Percentiles rank a stretch among this genome's conserved stretches.
phyloP scores from a whole-genome alignment of 2,113 vertebrate genomes.

The Neogobius melanostomus region DNA sequence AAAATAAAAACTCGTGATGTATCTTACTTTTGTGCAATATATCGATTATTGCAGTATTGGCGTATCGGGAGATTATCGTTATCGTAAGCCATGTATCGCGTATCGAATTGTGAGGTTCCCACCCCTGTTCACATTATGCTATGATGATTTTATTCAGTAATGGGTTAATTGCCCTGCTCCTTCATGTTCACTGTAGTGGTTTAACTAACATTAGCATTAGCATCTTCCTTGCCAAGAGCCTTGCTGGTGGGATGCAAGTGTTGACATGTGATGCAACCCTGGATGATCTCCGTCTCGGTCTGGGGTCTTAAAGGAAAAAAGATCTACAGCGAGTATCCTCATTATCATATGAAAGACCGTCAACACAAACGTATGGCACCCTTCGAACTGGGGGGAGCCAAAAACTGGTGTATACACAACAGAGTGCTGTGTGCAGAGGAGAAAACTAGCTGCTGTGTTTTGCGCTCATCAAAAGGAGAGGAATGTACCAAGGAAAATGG shows the following conservation, averaged over 20 bases:
- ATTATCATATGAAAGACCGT: constrained; percentile 69
- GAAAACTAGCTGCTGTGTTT: constrained; percentile 54
- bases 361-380: constrained; percentile 67
- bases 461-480: constrained; percentile 54
- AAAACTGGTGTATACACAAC: constrained; percentile 48
- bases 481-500: constrained; percentile 38
- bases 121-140: no score
- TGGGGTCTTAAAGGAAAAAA: constrained; percentile 48
- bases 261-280: constrained; percentile 66
- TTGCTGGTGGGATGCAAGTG: constrained; percentile 55
- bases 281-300: constrained; percentile 46
- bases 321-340: constrained; percentile 54
- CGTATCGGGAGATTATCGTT: no score
- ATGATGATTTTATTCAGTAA: not conserved
- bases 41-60: no score
- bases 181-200: constrained; percentile 18
- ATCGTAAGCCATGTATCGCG: no score
- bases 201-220: constrained; percentile 34
- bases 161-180: not conserved
- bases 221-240: constrained; percentile 31
- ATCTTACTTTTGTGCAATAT: no score
- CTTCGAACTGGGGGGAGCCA: constrained; percentile 25
- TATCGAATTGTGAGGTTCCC: no score
- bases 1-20: no score
- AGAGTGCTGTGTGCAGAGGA: constrained; percentile 58